Base-by-base conservation (phyloP, 2,888 invertebrate genomes). In the Acleris emargana region DNA sequence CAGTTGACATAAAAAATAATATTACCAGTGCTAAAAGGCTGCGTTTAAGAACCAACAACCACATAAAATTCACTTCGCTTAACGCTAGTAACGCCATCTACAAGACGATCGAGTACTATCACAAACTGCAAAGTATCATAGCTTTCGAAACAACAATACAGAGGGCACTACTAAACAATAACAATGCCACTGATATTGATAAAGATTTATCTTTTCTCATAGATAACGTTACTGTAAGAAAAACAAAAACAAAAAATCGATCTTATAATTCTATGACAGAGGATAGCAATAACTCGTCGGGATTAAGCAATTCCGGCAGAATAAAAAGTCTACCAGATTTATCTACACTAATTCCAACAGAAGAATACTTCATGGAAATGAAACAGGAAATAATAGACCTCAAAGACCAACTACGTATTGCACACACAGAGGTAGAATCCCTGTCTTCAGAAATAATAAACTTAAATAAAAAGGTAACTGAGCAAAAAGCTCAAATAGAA, bases 321-420 rank as follows among this genome's bases (percentile, higher is more conserved):
- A 17, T 32, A 16, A 53, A 53, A 17, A 53, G 17, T 9, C 17
- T 53, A 11, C 32, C 53, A 22, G 50, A 50, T 4, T 2, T 50
- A 2, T 53, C 53, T 11, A 32, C 53, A 11, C 32, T 38, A 32
- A 53, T 53, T n/a, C 53, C 53, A 5, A 53, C 53, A 3, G 53
- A 32, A 53, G 53, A 53, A 3, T 38, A 18, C 17, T 53, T 53
- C 25, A 53, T 32, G 32, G 53, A 53, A 38, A 53, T 53, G 28
- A 53, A 53, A 38, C 28, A 53, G 7, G 53, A 53, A 53, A 53
- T 53, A 17, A 6, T 6, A 13, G 32, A 53, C 3, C 32, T 53
- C 17, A 53, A 53, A 52, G 5, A 16, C 2, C n/a, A 52, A 32
- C 32, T 52, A 52, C n/a, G 3, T 3, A 52, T 17, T 25, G 52